Conservation (phyloP, 2,113 vertebrate genomes). For the Mirounga angustirostris region DNA sequence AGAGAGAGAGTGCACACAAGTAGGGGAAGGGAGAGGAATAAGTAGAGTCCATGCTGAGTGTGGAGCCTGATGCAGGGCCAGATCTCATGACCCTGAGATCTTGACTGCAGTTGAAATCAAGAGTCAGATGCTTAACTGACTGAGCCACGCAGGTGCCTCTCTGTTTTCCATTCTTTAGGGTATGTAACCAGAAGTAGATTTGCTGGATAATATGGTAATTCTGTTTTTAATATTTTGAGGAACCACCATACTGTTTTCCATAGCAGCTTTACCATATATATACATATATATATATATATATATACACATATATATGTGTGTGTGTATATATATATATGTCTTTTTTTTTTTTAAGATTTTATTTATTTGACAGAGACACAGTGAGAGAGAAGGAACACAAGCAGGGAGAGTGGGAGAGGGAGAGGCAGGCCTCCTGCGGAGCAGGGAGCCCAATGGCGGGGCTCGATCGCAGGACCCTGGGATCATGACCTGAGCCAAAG, state of each 20-base stretch:
- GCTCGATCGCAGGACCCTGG: too few species aligned
- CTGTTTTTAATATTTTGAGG: neutral
- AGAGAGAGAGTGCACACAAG: neutral
- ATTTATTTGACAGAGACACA: too few species aligned
- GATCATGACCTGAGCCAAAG: too few species aligned
- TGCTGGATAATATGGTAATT: neutral
- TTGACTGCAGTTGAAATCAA: neutral
- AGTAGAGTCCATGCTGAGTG: neutral
- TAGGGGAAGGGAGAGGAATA: neutral
- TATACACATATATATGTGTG: too few species aligned
- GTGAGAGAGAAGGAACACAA: too few species aligned
- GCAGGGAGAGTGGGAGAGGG: too few species aligned
- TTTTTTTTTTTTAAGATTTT: too few species aligned
- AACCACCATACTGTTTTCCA: neutral
- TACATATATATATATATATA: too few species aligned
- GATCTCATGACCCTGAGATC: neutral
- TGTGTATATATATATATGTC: too few species aligned
- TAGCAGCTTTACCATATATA: too few species aligned
- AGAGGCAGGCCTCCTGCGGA: too few species aligned
- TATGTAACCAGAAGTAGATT: neutral
- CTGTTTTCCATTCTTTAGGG: neutral
- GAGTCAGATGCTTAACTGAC: neutral
- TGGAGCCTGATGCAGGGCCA: neutral
- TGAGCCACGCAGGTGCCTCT: neutral
- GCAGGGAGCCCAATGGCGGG: too few species aligned